Percentiles rank a stretch among this genome's conserved stretches.
Evolutionary conservation across 2,113 vertebrate genomes (phyloP).

Genomic region (Columba janthina): DNA sequence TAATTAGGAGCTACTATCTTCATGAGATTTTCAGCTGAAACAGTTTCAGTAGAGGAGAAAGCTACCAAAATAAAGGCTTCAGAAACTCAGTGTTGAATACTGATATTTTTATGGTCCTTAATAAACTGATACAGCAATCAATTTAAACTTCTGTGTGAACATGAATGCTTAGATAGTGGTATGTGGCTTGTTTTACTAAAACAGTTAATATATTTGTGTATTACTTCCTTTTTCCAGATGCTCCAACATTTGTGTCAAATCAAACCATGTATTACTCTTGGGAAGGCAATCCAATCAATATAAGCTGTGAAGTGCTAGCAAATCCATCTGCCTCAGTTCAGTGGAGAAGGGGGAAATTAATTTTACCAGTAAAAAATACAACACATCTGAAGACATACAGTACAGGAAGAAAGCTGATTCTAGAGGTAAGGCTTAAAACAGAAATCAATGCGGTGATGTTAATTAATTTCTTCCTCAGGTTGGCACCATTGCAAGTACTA

Average conservation of each 20-base stretch:
- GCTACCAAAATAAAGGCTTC: neutral
- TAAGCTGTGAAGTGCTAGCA: slow-evolving; percentile 93
- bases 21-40: neutral
- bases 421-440: slow-evolving; percentile 84
- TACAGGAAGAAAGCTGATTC: slow-evolving; percentile 83
- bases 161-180: neutral
- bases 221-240: slow-evolving; percentile 78
- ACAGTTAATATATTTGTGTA: neutral
- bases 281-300: slow-evolving; percentile 98
- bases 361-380: slow-evolving; percentile 85
- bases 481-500: neutral
- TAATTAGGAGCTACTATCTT: neutral
- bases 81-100: neutral
- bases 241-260: slow-evolving; percentile 93
- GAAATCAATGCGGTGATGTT: neutral
- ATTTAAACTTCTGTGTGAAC: neutral
- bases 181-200: neutral
- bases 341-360: slow-evolving; percentile 91
- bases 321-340: slow-evolving; percentile 91
- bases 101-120: accelerated
- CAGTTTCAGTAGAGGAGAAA: neutral
- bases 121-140: neutral
- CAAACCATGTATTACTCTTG: slow-evolving; percentile 95
- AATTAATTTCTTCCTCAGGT: neutral
- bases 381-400: slow-evolving; percentile 86